Evolutionary conservation across 2,797 vertebrate genomes (phyloP), one percentile per base, ranked within the genome.

Genomic region (Typhlichthys subterraneus): DNA sequence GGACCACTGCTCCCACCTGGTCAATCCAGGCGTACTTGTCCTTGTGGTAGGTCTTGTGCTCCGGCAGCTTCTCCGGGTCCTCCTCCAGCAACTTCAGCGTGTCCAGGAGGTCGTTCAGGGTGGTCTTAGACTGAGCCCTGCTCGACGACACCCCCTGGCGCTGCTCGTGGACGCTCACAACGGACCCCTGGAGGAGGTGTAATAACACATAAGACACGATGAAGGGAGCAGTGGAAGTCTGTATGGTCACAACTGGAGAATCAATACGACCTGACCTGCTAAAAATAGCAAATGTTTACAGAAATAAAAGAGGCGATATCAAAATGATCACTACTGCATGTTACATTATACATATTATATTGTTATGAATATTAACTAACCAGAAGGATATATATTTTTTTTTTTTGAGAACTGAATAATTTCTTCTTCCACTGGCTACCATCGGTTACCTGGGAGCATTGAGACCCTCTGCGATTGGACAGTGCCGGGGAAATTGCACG

Each of bases 51-150:
- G 72, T 38, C 65, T 89, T 91, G 0, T 91, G 88, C 0, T 84
- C 80, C 0, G 91, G 75, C 68, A 94, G 90, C 1, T 89, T 89
- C 86, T 95, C 92, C 0, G 97, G 95, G 60, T 95, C 95, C 65
- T 95, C 94, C 80, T 98, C 97, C 45, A 99, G 68, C 58, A 96
- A 91, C 86, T 89, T 93, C 23, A 99, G 85, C 0, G 94, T 96
- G 88, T 97, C 96, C 77, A 99, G 88, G 70, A 99, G 91, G 62
- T 97, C 95, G 0, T 85, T 94, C 15, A 99, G 91, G 0, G 95
- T 95, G 13, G 88, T 95, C 76, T 94, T 95, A 63, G 95, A 93
- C 8, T 88, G 91, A 53, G 90, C 61, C 50, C 89, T 87, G 79
- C 87, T 91, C 53, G 80, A 83, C n/a, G 0, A 64, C 11, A 70